Conservation (phyloP, 1,140 invertebrate species). For the Ganaspis sp. region DNA sequence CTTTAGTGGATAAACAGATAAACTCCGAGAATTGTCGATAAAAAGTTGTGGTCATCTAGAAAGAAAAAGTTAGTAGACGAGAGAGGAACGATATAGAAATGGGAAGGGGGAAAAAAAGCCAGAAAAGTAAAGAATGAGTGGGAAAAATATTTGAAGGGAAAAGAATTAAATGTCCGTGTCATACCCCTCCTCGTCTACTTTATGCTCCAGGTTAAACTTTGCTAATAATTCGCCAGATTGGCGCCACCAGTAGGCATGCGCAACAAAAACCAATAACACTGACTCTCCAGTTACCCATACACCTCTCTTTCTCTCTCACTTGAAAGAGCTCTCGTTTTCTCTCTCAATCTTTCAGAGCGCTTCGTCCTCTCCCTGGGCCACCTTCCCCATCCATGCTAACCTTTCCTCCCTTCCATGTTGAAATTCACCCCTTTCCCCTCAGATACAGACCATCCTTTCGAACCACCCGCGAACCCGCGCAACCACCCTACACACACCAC, state of each 20-base stretch:
- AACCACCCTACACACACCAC: slow-evolving; percentile 45
- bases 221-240: slow-evolving; percentile 75
- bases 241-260: slow-evolving; percentile 71
- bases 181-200: slow-evolving; percentile 33
- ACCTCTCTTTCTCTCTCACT: slow-evolving; percentile 49
- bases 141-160: slow-evolving; percentile 35
- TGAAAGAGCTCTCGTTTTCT: not conserved
- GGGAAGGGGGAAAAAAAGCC: slow-evolving; percentile 40
- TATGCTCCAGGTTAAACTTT: slow-evolving; percentile 66
- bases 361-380: not conserved
- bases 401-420: slow-evolving; percentile 8
- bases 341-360: slow-evolving; percentile 7
- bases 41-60: slow-evolving; percentile 56
- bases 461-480: slow-evolving; percentile 51
- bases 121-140: slow-evolving; percentile 49
- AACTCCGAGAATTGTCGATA: slow-evolving; percentile 23
- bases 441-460: slow-evolving; percentile 56
- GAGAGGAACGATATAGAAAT: slow-evolving; percentile 36
- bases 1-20: not conserved
- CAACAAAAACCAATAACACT: slow-evolving; percentile 75
- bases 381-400: not conserved
- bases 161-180: slow-evolving; percentile 41
- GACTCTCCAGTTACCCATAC: slow-evolving; percentile 50
- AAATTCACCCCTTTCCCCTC: slow-evolving; percentile 41
- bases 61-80: slow-evolving; percentile 50